Percentiles rank a stretch among this genome's conserved stretches.
Conservation (phyloP, 2,888 invertebrate genomes). For the Atrina japonica region DNA sequence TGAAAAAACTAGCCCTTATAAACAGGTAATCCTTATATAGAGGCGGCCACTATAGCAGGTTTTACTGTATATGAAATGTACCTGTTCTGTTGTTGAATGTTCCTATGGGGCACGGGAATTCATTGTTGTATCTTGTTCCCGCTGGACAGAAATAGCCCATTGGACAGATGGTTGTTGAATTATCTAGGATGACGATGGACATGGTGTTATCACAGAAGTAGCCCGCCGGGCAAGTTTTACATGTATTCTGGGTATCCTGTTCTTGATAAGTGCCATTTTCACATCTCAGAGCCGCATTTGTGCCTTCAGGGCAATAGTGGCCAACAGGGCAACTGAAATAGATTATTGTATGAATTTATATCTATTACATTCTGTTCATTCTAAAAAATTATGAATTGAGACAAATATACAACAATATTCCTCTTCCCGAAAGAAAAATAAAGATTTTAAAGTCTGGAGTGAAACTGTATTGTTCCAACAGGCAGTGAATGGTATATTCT, state of each 20-base stretch:
- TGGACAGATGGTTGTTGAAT: conserved; percentile 70
- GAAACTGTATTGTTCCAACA: too few species aligned
- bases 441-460: too few species aligned
- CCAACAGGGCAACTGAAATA: conserved; percentile 74
- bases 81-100: conserved; percentile 77
- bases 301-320: conserved; percentile 74
- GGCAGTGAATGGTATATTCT: too few species aligned
- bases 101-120: conserved; percentile 77
- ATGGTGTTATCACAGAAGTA: conserved; percentile 79
- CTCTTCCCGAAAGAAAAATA: too few species aligned
- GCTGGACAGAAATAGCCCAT: conserved; percentile 72
- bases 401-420: too few species aligned
- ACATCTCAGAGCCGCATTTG: conserved; percentile 68
- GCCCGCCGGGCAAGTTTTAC: conserved; percentile 74
- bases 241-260: conserved; percentile 63
- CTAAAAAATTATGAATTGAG: too few species aligned
- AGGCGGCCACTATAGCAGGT: too few species aligned
- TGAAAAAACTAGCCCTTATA: too few species aligned
- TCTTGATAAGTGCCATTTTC: conserved; percentile 77
- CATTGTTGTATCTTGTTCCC: conserved; percentile 71
- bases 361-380: too few species aligned
- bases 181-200: conserved; percentile 73
- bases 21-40: too few species aligned
- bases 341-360: conserved; percentile 1
- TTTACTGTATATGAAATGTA: conserved; percentile 43